A percentile compares a stretch with the other conserved stretches of the same genome.
phyloP scores from a whole-genome alignment of 2,797 vertebrate species.

The Chelon labrosus region DNA sequence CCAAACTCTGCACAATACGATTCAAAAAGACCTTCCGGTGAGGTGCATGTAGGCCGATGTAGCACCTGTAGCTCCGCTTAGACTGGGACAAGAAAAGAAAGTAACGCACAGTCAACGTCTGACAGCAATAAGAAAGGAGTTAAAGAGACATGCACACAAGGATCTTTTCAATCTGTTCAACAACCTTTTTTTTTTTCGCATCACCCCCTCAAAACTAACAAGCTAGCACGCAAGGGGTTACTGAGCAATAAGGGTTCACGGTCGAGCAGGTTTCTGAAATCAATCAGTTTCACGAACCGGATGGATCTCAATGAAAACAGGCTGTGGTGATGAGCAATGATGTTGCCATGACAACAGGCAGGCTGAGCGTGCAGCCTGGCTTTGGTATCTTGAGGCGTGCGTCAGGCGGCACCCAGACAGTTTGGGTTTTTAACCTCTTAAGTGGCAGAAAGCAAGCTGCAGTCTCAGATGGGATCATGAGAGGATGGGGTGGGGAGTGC shows the following conservation, averaged over 20 bases:
- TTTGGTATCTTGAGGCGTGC: constrained; percentile 80
- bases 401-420: constrained; percentile 78
- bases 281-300: constrained; percentile 87
- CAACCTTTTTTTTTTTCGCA: constrained; percentile 20
- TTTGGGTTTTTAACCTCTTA: constrained; percentile 83
- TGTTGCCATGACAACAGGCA: constrained; percentile 97
- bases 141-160: constrained; percentile 55
- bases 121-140: constrained; percentile 34
- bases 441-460: constrained; percentile 79
- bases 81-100: constrained; percentile 21
- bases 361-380: constrained; percentile 85
- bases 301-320: constrained; percentile 92
- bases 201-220: constrained; percentile 52
- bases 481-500: constrained; percentile 24
- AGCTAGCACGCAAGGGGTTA: constrained; percentile 56
- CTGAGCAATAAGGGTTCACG: constrained; percentile 72
- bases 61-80: constrained; percentile 48
- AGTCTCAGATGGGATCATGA: constrained; percentile 70
- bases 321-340: constrained; percentile 87
- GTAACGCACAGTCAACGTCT: constrained; percentile 18
- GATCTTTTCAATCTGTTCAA: constrained; percentile 12
- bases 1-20: constrained; percentile 1
- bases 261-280: constrained; percentile 89
- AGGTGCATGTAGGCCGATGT: neutral
- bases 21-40: neutral